Evolutionary conservation across 2,888 invertebrate species (phyloP).

Genomic region (Odiellus spinosus): DNA sequence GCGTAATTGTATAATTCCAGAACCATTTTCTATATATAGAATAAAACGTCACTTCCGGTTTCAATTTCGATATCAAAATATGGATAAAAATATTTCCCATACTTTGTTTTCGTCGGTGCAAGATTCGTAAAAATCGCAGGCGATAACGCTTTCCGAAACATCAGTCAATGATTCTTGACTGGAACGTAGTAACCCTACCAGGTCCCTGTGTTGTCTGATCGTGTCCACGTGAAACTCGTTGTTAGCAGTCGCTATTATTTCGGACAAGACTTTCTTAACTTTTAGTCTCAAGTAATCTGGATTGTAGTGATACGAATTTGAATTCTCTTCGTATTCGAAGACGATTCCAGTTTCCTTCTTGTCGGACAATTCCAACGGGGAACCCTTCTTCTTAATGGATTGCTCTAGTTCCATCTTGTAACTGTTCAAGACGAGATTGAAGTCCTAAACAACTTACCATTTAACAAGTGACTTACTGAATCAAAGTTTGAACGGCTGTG

Average conservation of each 20-base stretch:
- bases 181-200: constrained; percentile 8
- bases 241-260: constrained; percentile 8
- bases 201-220: constrained; percentile 9
- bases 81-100: too few species aligned
- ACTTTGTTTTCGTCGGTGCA: too few species aligned
- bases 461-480: constrained; percentile 12
- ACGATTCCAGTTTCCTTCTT: constrained; percentile 8
- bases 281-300: constrained; percentile 5
- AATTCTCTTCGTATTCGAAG: constrained; percentile 11
- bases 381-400: neutral
- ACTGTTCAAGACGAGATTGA: neutral
- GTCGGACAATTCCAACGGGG: neutral
- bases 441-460: neutral
- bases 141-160: too few species aligned
- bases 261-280: constrained; percentile 11
- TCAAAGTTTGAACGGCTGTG: constrained; percentile 15
- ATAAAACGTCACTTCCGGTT: too few species aligned
- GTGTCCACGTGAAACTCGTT: constrained; percentile 11
- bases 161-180: too few species aligned
- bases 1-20: constrained; percentile 9
- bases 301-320: constrained; percentile 1
- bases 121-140: too few species aligned
- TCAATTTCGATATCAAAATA: too few species aligned
- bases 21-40: constrained; percentile 1
- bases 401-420: constrained; percentile 3